Evolutionary conservation across 2,888 invertebrate genomes (phyloP).

Genomic region (Podotricha telesiphe): DNA sequence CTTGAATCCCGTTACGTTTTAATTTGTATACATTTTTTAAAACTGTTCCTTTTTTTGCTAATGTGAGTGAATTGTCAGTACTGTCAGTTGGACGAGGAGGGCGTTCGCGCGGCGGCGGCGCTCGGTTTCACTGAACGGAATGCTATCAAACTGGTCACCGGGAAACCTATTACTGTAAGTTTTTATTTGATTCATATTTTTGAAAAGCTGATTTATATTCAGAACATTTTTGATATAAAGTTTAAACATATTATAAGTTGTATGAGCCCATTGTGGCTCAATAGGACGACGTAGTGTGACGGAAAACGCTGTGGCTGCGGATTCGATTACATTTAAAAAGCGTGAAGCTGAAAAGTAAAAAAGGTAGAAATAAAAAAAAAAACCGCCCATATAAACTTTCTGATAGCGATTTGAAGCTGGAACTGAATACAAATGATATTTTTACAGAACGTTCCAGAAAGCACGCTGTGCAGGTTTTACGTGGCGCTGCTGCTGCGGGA

Average conservation of each 20-base stretch:
- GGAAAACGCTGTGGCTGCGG: no score
- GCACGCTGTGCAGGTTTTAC: slow-evolving; percentile 91
- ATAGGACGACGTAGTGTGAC: no score
- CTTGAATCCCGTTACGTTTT: no score
- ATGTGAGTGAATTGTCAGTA: slow-evolving; percentile 72
- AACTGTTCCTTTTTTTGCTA: not conserved
- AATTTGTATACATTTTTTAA: no score
- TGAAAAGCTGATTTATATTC: no score
- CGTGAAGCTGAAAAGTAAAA: not conserved
- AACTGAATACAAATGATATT: no score
- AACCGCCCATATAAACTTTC: no score
- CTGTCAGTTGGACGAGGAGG: slow-evolving; percentile 84
- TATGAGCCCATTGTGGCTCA: no score
- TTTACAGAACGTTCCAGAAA: slow-evolving; percentile 83
- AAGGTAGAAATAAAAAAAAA: not conserved
- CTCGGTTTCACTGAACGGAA: slow-evolving; percentile 91
- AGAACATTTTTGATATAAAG: no score
- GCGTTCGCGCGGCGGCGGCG: slow-evolving; percentile 87
- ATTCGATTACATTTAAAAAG: no score
- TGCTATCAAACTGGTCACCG: slow-evolving; percentile 87
- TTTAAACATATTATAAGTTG: no score
- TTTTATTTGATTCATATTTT: not conserved
- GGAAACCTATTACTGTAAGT: slow-evolving; percentile 85
- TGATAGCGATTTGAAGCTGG: no score
- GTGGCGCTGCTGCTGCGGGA: slow-evolving; percentile 93